Evolutionary conservation across 2,113 vertebrate genomes (phyloP).

Genomic region (Otis tarda): DNA sequence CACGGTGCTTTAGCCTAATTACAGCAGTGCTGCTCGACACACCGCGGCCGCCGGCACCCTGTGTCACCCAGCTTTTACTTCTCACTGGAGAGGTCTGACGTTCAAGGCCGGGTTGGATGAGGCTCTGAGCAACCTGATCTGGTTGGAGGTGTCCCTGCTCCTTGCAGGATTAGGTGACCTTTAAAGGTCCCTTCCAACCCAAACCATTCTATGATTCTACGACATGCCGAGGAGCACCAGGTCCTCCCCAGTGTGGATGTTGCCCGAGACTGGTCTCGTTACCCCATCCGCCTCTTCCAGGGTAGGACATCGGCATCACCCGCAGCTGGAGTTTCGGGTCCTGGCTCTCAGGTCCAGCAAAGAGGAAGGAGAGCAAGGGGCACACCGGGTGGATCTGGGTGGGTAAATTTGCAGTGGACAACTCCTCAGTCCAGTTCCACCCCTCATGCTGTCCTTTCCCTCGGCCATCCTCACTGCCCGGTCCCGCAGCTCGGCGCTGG

Average conservation of each 20-base stretch:
- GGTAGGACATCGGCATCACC: not conserved
- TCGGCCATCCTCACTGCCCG: not conserved
- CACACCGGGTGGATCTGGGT: accelerated
- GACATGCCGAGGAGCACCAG: not conserved
- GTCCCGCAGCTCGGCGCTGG: not conserved
- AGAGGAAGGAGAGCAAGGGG: accelerated
- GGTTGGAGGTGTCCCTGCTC: too few species aligned
- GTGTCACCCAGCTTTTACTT: accelerated
- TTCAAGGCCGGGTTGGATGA: too few species aligned
- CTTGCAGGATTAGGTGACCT: too few species aligned
- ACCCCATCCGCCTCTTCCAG: not conserved
- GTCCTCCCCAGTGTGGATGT: not conserved
- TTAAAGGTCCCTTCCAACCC: too few species aligned
- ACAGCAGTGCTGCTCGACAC: not conserved
- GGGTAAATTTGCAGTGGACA: not conserved
- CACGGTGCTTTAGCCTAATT: not conserved
- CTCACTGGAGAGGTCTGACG: not conserved
- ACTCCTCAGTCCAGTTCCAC: not conserved
- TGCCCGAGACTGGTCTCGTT: not conserved
- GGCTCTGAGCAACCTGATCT: too few species aligned
- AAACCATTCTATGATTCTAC: too few species aligned
- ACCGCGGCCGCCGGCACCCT: not conserved
- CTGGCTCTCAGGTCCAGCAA: not conserved
- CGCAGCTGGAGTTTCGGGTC: not conserved
- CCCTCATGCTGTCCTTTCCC: not conserved